Evolutionary conservation across 2,113 vertebrate species (phyloP).

Genomic region (Atlantisia rogersi): DNA sequence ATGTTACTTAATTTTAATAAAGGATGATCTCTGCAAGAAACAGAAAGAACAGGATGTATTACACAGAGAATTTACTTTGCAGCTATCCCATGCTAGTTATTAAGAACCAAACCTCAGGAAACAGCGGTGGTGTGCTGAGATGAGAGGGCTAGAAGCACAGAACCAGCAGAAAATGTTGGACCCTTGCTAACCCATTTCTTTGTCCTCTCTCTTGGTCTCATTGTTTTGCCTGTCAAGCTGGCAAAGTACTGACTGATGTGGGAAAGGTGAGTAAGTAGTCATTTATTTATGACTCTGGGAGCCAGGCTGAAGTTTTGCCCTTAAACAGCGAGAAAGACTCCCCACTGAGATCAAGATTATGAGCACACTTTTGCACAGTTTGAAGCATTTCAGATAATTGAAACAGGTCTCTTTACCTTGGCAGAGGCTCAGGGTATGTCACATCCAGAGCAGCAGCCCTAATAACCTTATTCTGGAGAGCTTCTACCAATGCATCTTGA

Average conservation of each 20-base stretch:
- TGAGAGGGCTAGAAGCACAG: neutral
- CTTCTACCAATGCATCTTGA: constrained; percentile 82
- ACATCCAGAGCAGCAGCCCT: constrained; percentile 81
- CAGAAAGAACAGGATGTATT: neutral
- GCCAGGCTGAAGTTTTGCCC: neutral
- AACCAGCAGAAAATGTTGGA: neutral
- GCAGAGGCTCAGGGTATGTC: constrained; percentile 83
- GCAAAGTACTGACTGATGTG: neutral
- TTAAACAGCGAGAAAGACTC: neutral
- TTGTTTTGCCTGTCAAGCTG: neutral
- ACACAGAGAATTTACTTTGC: neutral
- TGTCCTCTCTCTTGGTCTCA: neutral
- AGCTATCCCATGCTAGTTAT: neutral
- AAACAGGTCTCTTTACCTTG: constrained; percentile 71
- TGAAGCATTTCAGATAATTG: neutral
- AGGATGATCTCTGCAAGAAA: constrained; percentile 71
- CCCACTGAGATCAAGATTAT: neutral
- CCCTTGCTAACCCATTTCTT: neutral
- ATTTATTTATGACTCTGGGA: neutral
- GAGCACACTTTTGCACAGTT: neutral
- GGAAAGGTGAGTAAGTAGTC: neutral
- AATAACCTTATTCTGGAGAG: constrained; percentile 77
- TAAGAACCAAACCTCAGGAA: neutral
- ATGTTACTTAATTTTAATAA: constrained; percentile 67
- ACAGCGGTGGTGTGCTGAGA: neutral